Conservation (phyloP, 2,888 invertebrate genomes). For the Salpingus planirostris region DNA sequence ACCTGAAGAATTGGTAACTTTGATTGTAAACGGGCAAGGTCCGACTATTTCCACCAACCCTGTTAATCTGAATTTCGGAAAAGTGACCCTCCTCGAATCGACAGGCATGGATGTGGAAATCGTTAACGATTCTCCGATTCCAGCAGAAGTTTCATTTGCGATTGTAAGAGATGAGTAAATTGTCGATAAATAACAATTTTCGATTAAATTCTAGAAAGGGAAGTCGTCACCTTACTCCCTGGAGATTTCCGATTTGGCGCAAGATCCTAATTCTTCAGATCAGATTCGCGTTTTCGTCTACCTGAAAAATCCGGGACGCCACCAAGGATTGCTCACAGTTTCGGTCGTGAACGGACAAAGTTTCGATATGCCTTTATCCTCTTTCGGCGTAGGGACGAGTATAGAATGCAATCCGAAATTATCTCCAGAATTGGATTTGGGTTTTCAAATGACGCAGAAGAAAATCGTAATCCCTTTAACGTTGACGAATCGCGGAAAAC, state of each 20-base stretch:
- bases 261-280: too few species aligned
- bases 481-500: constrained; percentile 50
- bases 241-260: too few species aligned
- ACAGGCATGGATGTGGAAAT: constrained; percentile 46
- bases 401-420: constrained; percentile 54
- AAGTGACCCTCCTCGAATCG: constrained; percentile 48
- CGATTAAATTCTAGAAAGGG: too few species aligned
- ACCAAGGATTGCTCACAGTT: constrained; percentile 27
- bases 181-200: too few species aligned
- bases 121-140: constrained; percentile 62
- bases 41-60: constrained; percentile 58
- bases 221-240: too few species aligned
- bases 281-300: constrained; percentile 31
- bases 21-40: constrained; percentile 55
- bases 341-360: constrained; percentile 37
- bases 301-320: constrained; percentile 35
- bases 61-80: constrained; percentile 53
- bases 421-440: constrained; percentile 49
- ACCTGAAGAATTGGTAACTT: too few species aligned
- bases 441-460: constrained; percentile 54
- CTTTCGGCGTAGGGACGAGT: constrained; percentile 57
- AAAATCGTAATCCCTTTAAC: constrained; percentile 40
- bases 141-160: constrained; percentile 38
- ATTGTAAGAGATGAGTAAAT: too few species aligned
- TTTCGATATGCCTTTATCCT: constrained; percentile 43